Conservation (phyloP, 92 coral and sea anemone genomes). For the Virgularia gustaviana region DNA sequence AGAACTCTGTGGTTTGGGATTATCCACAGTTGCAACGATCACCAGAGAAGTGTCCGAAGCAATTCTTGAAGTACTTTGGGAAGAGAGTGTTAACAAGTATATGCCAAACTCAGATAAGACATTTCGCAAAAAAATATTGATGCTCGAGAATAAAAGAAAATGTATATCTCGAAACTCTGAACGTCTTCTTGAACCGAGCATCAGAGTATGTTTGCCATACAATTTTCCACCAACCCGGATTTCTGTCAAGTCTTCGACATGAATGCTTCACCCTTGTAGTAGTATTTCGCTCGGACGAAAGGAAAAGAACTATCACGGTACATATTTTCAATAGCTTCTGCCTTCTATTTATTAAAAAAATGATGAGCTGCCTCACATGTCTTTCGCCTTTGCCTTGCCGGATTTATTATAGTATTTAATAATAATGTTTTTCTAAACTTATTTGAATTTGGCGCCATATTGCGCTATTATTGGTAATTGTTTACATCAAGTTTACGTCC, state of each 20-base stretch:
- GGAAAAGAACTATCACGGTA: background rate
- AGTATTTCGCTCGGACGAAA: background rate
- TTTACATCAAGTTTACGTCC: too few species aligned
- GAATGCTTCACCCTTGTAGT: background rate
- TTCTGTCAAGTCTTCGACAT: background rate
- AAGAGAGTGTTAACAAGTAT: too few species aligned
- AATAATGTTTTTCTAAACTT: background rate
- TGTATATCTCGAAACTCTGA: background rate
- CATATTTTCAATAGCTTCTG: background rate
- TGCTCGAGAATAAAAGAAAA: background rate
- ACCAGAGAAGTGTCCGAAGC: too few species aligned
- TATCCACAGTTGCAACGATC: too few species aligned
- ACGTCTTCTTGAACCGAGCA: background rate
- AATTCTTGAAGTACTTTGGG: too few species aligned
- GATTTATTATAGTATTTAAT: background rate
- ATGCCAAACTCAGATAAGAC: background rate
- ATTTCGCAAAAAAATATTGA: background rate
- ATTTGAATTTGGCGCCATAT: slow-evolving; percentile 10
- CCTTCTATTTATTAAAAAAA: background rate
- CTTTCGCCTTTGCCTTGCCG: slow-evolving; percentile 3
- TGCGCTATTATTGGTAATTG: too few species aligned
- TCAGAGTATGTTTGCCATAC: too few species aligned
- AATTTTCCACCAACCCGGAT: background rate
- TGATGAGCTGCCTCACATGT: background rate
- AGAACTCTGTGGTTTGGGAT: too few species aligned